Base-by-base conservation (phyloP, 2,113 vertebrate species). In the Grammomys surdaster region DNA sequence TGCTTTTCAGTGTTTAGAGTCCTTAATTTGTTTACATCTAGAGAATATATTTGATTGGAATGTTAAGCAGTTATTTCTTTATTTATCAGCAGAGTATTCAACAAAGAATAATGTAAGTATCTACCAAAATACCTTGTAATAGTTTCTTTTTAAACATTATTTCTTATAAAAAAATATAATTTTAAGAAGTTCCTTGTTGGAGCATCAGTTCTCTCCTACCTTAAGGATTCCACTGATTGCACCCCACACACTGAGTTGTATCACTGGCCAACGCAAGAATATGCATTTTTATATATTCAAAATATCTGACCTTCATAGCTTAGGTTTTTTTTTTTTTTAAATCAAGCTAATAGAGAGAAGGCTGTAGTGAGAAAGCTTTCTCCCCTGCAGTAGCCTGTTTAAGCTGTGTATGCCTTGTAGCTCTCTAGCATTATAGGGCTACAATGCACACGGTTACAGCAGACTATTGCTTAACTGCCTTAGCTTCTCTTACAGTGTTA, bases 21-120 rank as follows among this genome's bases (percentile, higher is more conserved):
- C 98, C 98, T 99, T 99, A 99, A 99, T 98, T 87, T 10, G 6
- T 72, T 58, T 97, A 99, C 99, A 99, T 99, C 97, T 99, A 98
- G 98, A 99, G 97, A 99, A 99, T 90, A 99, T 99, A 98, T 99
- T 99, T 98, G 99, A 99, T 98, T 99, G 99, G 99, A 99, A 99
- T 60, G 99, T 99, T 36, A 99, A 99, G 98, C 99, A 99, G 93
- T 98, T 99, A 93, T 99, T 99, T 97, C 99, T 99, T 36, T 99
- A 99, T 96, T 98, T 99, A 97, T 99, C 99, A 91, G 99, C 99
- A 87, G 99, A 99, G 98, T 99, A 99, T 96, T 97, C 99, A 90
- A 99, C 99, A 1, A 99, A 98, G 98, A 99, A 98, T 98, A 99
- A 99, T 93, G 99, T 99, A 99, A 99, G 99, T 99, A 65, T 26